phyloP scores from a whole-genome alignment of 2,888 invertebrate genomes.

The Branchinecta sandiegonensis region DNA sequence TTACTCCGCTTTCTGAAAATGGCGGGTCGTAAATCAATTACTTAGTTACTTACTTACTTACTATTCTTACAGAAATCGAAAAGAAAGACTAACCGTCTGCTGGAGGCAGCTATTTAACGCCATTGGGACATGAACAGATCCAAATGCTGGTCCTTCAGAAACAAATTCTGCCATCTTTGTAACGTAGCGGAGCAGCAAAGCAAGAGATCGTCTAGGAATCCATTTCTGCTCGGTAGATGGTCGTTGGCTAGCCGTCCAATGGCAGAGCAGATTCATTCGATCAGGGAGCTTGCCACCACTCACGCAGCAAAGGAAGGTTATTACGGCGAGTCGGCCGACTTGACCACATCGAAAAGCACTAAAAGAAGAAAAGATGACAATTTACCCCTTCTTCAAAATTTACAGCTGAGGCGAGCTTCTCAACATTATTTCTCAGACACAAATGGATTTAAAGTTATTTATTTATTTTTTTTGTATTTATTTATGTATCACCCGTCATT shows the following conservation, averaged over 20 bases:
- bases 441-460: too few species aligned
- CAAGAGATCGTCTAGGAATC: conserved; percentile 47
- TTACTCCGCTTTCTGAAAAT: too few species aligned
- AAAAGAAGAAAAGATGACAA: background rate
- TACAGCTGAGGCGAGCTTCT: too few species aligned
- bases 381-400: too few species aligned
- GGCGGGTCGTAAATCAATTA: too few species aligned
- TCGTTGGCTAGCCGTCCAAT: background rate
- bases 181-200: conserved; percentile 47
- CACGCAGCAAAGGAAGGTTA: background rate
- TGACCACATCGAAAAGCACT: background rate
- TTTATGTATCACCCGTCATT: too few species aligned
- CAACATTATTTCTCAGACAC: too few species aligned
- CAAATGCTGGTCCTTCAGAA: conserved; percentile 47
- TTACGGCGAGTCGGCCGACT: background rate
- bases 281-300: background rate
- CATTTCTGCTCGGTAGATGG: conserved; percentile 41
- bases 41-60: too few species aligned
- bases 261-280: conserved; percentile 1
- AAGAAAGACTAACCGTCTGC: conserved; percentile 36
- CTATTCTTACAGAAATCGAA: conserved; percentile 1
- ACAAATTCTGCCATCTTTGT: conserved; percentile 46
- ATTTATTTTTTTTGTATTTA: too few species aligned
- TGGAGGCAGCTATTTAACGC: conserved; percentile 58
- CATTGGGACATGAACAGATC: conserved; percentile 45